Evolutionary conservation across 2,888 invertebrate genomes (phyloP).

Genomic region (Zygothrica quintamaculata): DNA sequence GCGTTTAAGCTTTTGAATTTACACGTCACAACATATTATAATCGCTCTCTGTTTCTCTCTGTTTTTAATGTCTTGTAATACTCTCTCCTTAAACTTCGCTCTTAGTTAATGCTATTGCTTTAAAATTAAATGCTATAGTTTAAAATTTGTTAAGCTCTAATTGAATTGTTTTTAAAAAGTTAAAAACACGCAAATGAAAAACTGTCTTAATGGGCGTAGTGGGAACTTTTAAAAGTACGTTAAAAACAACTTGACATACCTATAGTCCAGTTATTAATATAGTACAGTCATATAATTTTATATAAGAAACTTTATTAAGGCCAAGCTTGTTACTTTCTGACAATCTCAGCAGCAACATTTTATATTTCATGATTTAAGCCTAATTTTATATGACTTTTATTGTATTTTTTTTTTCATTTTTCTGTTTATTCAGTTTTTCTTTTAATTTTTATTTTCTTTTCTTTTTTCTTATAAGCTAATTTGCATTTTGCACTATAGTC

Average conservation of each 20-base stretch:
- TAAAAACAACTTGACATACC: constrained; percentile 7
- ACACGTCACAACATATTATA: constrained; percentile 49
- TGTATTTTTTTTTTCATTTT: constrained; percentile 20
- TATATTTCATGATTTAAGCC: constrained; percentile 52
- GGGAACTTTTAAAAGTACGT: constrained; percentile 32
- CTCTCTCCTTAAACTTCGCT: neutral
- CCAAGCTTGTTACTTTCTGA: constrained; percentile 14
- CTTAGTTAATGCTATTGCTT: constrained; percentile 10
- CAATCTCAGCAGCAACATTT: constrained; percentile 1
- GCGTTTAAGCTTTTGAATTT: constrained; percentile 39
- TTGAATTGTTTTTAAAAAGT: constrained; percentile 57
- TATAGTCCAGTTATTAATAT: constrained; percentile 22
- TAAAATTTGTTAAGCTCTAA: constrained; percentile 51
- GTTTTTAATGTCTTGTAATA: neutral
- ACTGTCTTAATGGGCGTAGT: constrained; percentile 36
- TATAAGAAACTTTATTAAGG: constrained; percentile 26
- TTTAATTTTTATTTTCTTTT: constrained; percentile 21
- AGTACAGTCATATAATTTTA: constrained; percentile 9
- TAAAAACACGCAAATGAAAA: constrained; percentile 49
- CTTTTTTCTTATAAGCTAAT: constrained; percentile 48
- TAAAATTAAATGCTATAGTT: constrained; percentile 30
- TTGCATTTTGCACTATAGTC: constrained; percentile 70
- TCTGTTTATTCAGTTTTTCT: constrained; percentile 6
- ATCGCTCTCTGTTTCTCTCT: constrained; percentile 5
- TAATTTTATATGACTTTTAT: constrained; percentile 45